A percentile compares a stretch with the other conserved stretches of the same genome.
These are phyloP conservation scores for Enteromius afrohamiltoni DNA, from an alignment of 2,797 vertebrate species.

Conservation along the genomic window DNA sequence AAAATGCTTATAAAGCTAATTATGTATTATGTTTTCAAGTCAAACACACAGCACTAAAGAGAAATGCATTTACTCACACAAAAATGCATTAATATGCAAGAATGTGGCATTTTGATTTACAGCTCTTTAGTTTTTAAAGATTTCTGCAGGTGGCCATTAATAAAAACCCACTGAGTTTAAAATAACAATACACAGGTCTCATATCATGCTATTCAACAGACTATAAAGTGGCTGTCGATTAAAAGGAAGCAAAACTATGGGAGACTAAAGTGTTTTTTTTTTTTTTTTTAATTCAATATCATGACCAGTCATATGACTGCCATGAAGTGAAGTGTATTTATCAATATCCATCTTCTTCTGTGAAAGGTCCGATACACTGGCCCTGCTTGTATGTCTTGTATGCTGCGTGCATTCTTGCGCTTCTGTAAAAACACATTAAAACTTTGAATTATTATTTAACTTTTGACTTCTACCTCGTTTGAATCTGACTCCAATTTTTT, in stretches of 20 bases:
- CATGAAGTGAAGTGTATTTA: background rate
- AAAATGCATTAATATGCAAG: background rate
- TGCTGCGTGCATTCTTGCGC: no score
- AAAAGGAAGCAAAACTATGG: background rate
- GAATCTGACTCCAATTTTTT: no score
- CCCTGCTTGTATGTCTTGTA: no score
- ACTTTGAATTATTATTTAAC: no score
- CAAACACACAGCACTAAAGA: background rate
- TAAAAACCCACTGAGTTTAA: background rate
- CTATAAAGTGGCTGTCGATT: background rate
- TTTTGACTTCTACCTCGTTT: no score
- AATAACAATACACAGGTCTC: background rate
- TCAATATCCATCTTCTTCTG: no score
- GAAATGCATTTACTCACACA: background rate
- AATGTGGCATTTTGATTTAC: background rate
- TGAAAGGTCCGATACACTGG: no score
- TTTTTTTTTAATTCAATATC: background rate
- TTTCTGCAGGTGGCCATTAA: background rate
- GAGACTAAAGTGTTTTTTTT: background rate
- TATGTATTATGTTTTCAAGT: slow-evolving; percentile 5
- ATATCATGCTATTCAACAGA: background rate
- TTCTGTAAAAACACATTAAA: no score
- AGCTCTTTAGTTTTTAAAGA: background rate
- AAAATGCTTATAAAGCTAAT: slow-evolving; percentile 34
- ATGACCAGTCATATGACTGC: background rate